Evolutionary conservation across 2,113 vertebrate genomes (phyloP), one percentile per base, ranked within the genome.

Genomic region (Xiphorhynchus elegans): DNA sequence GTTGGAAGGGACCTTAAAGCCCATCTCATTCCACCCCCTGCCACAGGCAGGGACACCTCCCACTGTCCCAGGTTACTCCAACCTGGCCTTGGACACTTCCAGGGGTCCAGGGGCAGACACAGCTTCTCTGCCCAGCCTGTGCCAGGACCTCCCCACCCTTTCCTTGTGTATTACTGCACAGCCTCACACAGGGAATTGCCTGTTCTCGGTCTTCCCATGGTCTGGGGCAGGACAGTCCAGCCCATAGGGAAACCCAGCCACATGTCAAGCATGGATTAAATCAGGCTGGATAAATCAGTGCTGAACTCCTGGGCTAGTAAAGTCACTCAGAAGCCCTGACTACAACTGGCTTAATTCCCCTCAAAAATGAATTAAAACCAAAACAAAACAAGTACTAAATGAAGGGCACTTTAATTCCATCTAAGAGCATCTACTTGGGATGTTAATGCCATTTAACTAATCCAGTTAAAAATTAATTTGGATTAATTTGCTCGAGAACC

Each of bases 401-500:
- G 1, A 62, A 74, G 50, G 59, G 10, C 25, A 53, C 42, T 79
- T 90, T 87, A 92, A 88, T 93, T 70, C 75, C 79, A 75, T 53
- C 17, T 90, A 74, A 90, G 82, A 87, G 23, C 60, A 49, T 69
- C 72, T 92, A 7, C 73, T 87, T 47, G 56, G 29, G 69, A 52
- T 74, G 46, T 56, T 90, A 92, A 87, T 74, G 29, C 1, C 1
- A 73, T 84, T 90, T 82, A 62, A 74, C 62, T 85, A 85, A 88
- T 79, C 42, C 86, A 62, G 79, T 79, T 90, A 82, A 69, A 78
- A 92, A 92, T 74, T 56, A 70, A 90, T 87, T 73, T 90, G 64
- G 44, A 73, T 90, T 84, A 42, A 94, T 88, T 85, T 92, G 16
- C 46, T 70, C 58, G 52, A 78, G 40, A 58, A 62, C 40, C 47